Conservation (phyloP, 2,113 vertebrate genomes). For the Kobus ellipsiprymnus region DNA sequence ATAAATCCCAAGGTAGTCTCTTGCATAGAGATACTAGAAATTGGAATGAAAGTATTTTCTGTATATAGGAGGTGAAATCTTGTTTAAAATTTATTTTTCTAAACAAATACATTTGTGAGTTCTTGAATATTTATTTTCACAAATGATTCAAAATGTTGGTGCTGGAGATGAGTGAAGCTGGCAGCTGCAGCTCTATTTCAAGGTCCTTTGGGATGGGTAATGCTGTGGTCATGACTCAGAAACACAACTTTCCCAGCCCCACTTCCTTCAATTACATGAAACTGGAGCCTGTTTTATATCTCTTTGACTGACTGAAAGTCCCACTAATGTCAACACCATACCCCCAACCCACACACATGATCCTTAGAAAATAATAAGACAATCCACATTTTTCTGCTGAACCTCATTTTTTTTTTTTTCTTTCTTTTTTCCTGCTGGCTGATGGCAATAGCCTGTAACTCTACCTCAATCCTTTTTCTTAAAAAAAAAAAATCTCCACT, state of each 20-base stretch:
- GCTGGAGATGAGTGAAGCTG: background rate
- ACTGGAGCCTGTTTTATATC: background rate
- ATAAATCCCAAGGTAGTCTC: background rate
- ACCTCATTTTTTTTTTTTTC: background rate
- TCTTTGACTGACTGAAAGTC: background rate
- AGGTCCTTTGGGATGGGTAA: background rate
- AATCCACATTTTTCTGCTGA: background rate
- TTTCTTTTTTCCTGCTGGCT: background rate
- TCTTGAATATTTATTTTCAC: background rate
- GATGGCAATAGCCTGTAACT: background rate
- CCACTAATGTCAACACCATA: background rate
- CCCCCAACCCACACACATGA: background rate
- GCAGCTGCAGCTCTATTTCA: background rate
- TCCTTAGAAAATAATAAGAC: background rate
- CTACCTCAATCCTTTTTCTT: background rate
- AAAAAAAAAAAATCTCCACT: background rate
- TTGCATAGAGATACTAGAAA: background rate
- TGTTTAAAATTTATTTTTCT: background rate
- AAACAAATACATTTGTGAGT: background rate
- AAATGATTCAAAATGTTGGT: background rate
- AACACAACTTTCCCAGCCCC: background rate
- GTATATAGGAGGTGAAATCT: background rate
- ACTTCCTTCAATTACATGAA: background rate
- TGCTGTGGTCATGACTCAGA: background rate
- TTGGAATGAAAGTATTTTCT: background rate